Conservation (phyloP, 2,888 invertebrate species). For the Rhyacophila evoluta region DNA sequence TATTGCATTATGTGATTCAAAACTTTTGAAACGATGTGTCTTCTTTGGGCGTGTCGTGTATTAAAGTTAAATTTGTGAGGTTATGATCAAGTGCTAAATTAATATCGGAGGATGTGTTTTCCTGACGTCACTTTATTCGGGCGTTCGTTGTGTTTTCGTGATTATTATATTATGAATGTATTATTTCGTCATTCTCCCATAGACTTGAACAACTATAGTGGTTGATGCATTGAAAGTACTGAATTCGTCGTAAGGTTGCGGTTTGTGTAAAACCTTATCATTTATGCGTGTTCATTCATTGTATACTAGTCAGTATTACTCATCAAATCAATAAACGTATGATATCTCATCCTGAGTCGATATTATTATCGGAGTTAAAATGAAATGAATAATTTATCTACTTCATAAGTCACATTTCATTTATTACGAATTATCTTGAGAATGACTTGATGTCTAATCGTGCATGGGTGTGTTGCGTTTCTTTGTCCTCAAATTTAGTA, state of each 20-base stretch:
- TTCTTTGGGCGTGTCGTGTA: neutral
- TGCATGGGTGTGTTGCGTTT: neutral
- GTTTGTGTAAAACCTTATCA: neutral
- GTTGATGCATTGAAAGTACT: neutral
- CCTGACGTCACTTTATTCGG: constrained; percentile 47
- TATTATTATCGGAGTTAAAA: neutral
- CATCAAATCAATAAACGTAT: neutral
- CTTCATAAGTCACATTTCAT: too few relatives aligned
- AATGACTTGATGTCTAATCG: neutral
- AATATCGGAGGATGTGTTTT: constrained; percentile 43
- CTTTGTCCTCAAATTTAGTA: neutral
- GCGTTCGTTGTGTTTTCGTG: constrained; percentile 39
- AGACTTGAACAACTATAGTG: neutral
- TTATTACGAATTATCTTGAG: too few relatives aligned
- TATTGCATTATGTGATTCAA: neutral
- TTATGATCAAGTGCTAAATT: constrained; percentile 38
- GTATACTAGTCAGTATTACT: neutral
- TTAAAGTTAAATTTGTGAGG: constrained; percentile 31
- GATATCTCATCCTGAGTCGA: neutral
- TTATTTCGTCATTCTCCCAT: neutral
- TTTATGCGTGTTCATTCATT: neutral
- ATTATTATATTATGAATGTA: neutral
- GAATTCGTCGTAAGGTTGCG: neutral
- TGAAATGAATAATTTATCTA: too few relatives aligned
- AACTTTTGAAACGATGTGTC: neutral